Percentiles rank a stretch among this genome's conserved stretches.
Evolutionary conservation across 2,888 invertebrate species (phyloP).

Genomic region (Fabriciana adippe): DNA sequence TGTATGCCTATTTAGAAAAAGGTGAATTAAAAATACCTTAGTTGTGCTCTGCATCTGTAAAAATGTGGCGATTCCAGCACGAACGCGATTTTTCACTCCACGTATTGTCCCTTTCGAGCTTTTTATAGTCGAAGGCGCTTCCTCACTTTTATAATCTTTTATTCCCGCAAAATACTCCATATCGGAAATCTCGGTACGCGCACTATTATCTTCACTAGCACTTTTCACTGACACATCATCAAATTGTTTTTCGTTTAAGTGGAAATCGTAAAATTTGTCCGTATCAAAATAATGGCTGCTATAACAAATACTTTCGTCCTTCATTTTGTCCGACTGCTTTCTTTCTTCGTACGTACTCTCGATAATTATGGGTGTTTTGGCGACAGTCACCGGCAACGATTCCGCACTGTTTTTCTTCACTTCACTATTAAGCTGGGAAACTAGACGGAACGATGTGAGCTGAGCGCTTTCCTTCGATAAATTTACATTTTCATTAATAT

Average conservation of each 20-base stretch:
- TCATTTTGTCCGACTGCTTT: slow-evolving; percentile 76
- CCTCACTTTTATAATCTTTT: slow-evolving; percentile 86
- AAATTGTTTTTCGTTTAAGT: slow-evolving; percentile 87
- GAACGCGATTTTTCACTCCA: slow-evolving; percentile 96
- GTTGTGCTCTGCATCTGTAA: slow-evolving; percentile 90
- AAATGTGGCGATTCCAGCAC: slow-evolving; percentile 97
- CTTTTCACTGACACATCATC: slow-evolving; percentile 72
- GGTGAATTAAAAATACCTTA: slow-evolving; percentile 83
- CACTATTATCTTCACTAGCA: slow-evolving; percentile 74
- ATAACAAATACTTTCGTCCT: slow-evolving; percentile 70
- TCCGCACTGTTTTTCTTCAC: slow-evolving; percentile 55
- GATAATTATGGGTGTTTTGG: slow-evolving; percentile 79
- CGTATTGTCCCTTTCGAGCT: slow-evolving; percentile 96
- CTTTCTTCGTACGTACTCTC: slow-evolving; percentile 87
- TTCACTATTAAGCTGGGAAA: slow-evolving; percentile 75
- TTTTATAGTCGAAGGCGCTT: slow-evolving; percentile 89
- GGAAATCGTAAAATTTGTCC: slow-evolving; percentile 91
- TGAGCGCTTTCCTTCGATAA: slow-evolving; percentile 76
- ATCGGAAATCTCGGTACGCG: slow-evolving; percentile 69
- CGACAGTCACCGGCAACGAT: slow-evolving; percentile 34
- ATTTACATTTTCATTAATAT: slow-evolving; percentile 76
- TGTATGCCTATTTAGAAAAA: slow-evolving; percentile 42
- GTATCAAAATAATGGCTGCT: slow-evolving; percentile 85
- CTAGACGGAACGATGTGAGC: slow-evolving; percentile 78
- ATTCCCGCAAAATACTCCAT: slow-evolving; percentile 91